phyloP scores from a whole-genome alignment of 2,797 vertebrate genomes.

The Crypturellus tataupa region DNA sequence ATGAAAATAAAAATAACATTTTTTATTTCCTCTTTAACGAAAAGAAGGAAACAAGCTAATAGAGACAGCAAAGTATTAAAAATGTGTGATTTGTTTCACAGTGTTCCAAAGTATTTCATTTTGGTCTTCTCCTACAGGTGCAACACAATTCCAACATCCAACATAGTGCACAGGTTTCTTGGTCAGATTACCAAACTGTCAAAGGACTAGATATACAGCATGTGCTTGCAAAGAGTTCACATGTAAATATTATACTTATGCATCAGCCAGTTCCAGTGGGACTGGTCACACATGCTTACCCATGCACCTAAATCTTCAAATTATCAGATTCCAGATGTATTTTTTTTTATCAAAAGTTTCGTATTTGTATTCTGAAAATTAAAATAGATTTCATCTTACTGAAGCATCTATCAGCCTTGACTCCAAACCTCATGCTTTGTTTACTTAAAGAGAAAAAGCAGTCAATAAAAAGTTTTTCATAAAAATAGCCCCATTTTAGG shows the following conservation, averaged over 20 bases:
- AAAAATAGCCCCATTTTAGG: background rate
- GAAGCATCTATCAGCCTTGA: background rate
- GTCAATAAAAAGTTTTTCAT: background rate
- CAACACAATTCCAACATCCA: background rate
- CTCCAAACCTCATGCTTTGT: background rate
- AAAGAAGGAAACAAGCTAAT: background rate
- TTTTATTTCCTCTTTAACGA: background rate
- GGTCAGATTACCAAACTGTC: background rate
- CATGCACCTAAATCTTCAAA: background rate
- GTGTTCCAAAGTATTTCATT: background rate
- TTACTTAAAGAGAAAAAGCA: background rate
- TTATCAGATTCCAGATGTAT: background rate
- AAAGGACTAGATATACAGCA: background rate
- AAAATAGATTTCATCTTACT: background rate
- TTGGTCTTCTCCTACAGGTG: background rate
- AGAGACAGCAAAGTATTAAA: background rate
- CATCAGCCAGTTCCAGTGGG: background rate
- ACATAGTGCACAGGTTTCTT: background rate
- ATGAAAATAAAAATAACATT: background rate
- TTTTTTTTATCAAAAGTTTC: background rate
- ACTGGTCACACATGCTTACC: background rate
- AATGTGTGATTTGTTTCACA: background rate
- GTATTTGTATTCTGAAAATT: background rate
- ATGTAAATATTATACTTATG: background rate
- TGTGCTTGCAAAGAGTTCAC: background rate